Percentiles rank a stretch among this genome's conserved stretches.
These are phyloP conservation scores for Brachionichthys hirsutus DNA, from an alignment of 2,113 vertebrate genomes.

Conservation along the genomic window DNA sequence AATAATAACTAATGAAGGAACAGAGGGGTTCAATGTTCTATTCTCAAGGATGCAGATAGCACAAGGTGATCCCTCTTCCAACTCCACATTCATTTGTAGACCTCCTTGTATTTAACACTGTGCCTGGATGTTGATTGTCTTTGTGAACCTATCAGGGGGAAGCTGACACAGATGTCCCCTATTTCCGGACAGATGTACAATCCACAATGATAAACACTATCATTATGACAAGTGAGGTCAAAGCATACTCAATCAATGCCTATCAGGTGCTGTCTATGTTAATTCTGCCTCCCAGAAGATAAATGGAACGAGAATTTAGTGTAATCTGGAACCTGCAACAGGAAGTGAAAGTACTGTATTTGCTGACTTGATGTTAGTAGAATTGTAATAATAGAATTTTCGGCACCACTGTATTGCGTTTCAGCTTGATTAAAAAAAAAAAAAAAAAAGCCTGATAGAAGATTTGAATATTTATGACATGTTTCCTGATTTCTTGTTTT, in stretches of 20 bases:
- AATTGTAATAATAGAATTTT: conserved; percentile 1
- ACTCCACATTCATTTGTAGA: conserved; percentile 28
- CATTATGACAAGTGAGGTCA: conserved; percentile 65
- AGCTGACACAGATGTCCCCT: conserved; percentile 35
- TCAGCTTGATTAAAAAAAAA: neutral
- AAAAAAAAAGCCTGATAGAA: conserved; percentile 5
- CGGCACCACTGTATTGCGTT: neutral
- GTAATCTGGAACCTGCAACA: conserved; percentile 26
- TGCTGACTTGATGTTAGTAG: conserved; percentile 12
- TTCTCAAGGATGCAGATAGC: conserved; percentile 12
- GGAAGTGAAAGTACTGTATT: neutral
- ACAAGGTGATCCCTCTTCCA: conserved; percentile 17
- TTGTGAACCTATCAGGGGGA: neutral
- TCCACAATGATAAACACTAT: conserved; percentile 69
- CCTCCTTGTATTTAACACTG: conserved; percentile 54
- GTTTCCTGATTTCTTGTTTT: conserved; percentile 40
- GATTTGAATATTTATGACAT: conserved; percentile 21
- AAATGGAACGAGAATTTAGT: conserved; percentile 27
- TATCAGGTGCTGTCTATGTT: conserved; percentile 47
- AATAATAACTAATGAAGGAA: neutral
- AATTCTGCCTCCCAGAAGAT: conserved; percentile 36
- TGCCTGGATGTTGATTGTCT: conserved; percentile 23
- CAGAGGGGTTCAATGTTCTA: conserved; percentile 8
- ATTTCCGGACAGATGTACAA: conserved; percentile 58
- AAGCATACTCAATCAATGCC: conserved; percentile 66